phyloP scores from a whole-genome alignment of 1,140 invertebrate species.

The Papilio aristodemus region DNA sequence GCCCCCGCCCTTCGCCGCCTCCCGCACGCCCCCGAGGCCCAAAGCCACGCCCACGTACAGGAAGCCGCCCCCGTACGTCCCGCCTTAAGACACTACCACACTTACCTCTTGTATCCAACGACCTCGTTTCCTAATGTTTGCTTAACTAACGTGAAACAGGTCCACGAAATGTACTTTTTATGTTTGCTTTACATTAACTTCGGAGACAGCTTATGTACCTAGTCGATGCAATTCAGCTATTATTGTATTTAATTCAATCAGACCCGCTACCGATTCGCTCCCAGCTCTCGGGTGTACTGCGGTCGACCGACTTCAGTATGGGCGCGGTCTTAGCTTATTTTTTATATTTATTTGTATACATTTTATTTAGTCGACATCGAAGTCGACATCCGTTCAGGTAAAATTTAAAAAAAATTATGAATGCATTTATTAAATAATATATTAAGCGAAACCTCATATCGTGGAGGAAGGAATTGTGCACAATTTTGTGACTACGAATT shows the following conservation, averaged over 20 bases:
- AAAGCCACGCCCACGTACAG: constrained; percentile 92
- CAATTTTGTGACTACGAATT: constrained; percentile 70
- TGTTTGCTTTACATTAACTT: background rate
- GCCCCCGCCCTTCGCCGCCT: constrained; percentile 89
- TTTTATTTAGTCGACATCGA: background rate
- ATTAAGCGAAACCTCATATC: constrained; percentile 57
- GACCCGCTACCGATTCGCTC: background rate
- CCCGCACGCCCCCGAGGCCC: constrained; percentile 85
- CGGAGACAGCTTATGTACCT: constrained; percentile 6
- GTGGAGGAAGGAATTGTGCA: constrained; percentile 73
- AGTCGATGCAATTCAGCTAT: constrained; percentile 20
- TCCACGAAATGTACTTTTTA: background rate
- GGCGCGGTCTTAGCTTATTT: background rate
- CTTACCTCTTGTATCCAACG: background rate
- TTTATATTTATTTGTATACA: background rate
- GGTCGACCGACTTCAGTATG: background rate
- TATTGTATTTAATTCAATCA: constrained; percentile 3
- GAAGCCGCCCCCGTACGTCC: constrained; percentile 94
- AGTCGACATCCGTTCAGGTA: background rate
- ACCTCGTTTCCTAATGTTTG: background rate
- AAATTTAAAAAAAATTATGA: constrained; percentile 27
- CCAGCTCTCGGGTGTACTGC: background rate
- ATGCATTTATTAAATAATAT: constrained; percentile 65
- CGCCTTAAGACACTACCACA: constrained; percentile 85
- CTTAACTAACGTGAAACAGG: constrained; percentile 7